Base-by-base conservation (phyloP, 2,797 vertebrate species). In the Euthynnus affinis region DNA sequence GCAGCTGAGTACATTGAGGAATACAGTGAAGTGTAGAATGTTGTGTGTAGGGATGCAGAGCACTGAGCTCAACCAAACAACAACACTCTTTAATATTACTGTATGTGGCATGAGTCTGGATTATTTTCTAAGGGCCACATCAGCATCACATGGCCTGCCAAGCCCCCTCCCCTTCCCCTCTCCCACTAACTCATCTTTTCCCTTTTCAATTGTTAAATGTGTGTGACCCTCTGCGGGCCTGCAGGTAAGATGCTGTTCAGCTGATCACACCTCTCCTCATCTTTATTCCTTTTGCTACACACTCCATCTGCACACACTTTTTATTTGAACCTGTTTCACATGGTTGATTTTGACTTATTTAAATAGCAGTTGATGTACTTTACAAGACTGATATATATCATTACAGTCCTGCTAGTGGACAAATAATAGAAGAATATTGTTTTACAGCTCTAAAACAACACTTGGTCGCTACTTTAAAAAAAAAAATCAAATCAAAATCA, bases 231-330 rank as follows among this genome's bases (percentile, higher is more conserved):
- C 29, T 60, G 53, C 59, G 32, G 61, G 32, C 40, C 60, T 71
- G 59, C 55, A 84, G 82, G 82, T 84, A 81, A 72, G 71, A 42
- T 60, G 40, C 46, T 6, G 48, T 3, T 71, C 69, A 60, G 37
- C 37, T 34, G 5, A 18, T 44, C 49, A 46, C 48, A 65, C 17
- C n/a, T 29, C 27, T 37, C 17, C 9, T 12, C 10, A 27, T 32
- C 23, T 9, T 51, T 52, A 20, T 42, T n/a, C 14, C 4, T 37
- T 5, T 1, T n/a, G 1, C 15, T 53, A 9, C 32, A 64, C 32
- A 78, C 22, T 32, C 2, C 12, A 32, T 25, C 55, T 66, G 48
- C 4, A 51, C 27, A 27, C 22, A 17, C 2, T 56, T 49, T 68
- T 64, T 12, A 56, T 40, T 76, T 34, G 0, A 53, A 27, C 34